Percentiles rank a stretch among this genome's conserved stretches.
phyloP scores from a whole-genome alignment of 2,113 vertebrate genomes.

The Paedocypris sp. region DNA sequence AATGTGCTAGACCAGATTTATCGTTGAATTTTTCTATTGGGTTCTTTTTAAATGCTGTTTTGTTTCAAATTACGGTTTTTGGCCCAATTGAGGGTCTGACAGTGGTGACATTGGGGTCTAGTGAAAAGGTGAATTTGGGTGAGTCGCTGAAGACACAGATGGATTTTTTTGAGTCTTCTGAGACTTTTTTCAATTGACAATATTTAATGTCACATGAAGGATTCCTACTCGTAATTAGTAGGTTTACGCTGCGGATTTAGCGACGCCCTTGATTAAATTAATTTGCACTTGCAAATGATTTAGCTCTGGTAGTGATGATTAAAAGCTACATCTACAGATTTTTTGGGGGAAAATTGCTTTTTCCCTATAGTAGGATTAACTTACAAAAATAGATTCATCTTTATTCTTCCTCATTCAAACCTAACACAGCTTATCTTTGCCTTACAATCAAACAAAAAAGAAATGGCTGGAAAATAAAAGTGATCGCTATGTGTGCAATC shows the following conservation, averaged over 20 bases:
- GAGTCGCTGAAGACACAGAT: not conserved
- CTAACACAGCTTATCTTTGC: too few relatives aligned
- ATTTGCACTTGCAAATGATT: conserved; percentile 17
- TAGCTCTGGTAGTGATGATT: conserved; percentile 11
- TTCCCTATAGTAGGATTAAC: too few relatives aligned
- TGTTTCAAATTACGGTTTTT: too few relatives aligned
- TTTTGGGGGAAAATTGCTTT: not conserved
- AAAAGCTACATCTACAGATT: conserved; percentile 11
- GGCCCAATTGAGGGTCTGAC: not conserved
- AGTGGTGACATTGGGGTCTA: not conserved
- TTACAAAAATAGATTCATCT: too few relatives aligned
- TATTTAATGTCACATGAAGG: conserved; percentile 7
- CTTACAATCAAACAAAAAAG: too few relatives aligned
- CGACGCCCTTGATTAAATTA: conserved; percentile 18
- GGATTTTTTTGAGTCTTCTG: not conserved
- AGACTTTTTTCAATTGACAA: not conserved
- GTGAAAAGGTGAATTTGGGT: not conserved
- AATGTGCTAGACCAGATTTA: too few relatives aligned
- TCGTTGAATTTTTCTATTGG: too few relatives aligned
- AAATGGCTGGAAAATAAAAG: too few relatives aligned
- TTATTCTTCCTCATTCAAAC: too few relatives aligned
- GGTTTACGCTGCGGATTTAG: not conserved
- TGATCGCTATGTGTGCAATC: too few relatives aligned
- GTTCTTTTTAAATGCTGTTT: too few relatives aligned
- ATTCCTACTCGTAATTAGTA: conserved; percentile 12